These are phyloP conservation scores for Lepus americanus DNA, from an alignment of 2,113 vertebrate genomes.

Conservation along the genomic window DNA sequence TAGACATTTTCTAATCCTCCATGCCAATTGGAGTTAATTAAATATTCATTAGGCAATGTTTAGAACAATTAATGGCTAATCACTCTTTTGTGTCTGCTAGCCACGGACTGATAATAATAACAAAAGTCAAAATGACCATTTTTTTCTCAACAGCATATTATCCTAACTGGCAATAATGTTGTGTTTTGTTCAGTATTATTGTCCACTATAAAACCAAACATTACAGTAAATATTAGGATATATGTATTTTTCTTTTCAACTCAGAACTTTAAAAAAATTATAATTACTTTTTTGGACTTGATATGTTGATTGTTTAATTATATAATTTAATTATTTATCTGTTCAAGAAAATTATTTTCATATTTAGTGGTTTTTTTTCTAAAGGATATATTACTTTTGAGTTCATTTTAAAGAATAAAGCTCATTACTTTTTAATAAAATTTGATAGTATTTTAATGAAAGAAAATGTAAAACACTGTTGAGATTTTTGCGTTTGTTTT, in stretches of 20 bases:
- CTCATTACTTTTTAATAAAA: neutral
- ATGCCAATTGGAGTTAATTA: constrained; percentile 70
- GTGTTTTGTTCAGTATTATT: neutral
- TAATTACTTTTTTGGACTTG: neutral
- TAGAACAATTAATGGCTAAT: constrained; percentile 65
- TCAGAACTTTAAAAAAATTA: neutral
- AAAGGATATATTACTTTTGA: neutral
- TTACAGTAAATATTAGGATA: neutral
- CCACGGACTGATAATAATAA: neutral
- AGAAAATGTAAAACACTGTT: neutral
- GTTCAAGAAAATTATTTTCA: neutral
- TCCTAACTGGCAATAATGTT: neutral
- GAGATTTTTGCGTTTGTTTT: neutral
- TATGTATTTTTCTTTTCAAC: neutral
- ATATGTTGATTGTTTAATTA: neutral
- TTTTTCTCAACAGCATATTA: accelerated
- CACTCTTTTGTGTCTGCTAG: neutral
- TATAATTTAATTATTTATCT: neutral
- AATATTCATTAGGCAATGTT: constrained; percentile 66
- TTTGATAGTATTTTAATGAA: neutral
- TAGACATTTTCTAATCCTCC: constrained; percentile 47
- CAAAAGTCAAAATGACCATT: neutral
- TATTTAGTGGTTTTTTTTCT: neutral
- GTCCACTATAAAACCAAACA: neutral
- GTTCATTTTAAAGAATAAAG: neutral